Evolutionary conservation across 2,888 invertebrate species (phyloP).

Genomic region (Macrophya annulata): DNA sequence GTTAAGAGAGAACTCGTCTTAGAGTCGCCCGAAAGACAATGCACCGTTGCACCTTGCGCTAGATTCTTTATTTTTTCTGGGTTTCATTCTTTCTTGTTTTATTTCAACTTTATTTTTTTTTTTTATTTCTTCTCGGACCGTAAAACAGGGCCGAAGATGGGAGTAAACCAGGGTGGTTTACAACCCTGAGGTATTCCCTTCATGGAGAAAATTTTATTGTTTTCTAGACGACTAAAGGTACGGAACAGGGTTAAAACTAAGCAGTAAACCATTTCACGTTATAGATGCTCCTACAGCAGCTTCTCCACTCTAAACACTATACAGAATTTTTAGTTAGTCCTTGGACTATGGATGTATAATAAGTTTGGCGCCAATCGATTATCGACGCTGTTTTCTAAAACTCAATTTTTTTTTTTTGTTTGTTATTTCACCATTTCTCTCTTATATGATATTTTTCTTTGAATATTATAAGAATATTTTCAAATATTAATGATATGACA

Average conservation of each 20-base stretch:
- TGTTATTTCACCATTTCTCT: neutral
- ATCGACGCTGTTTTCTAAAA: neutral
- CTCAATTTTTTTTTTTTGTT: too few species aligned
- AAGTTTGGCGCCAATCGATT: conserved; percentile 3
- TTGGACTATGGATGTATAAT: neutral
- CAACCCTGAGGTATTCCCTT: conserved; percentile 34
- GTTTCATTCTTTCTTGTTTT: neutral
- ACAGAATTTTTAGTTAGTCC: neutral
- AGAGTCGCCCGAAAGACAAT: conserved; percentile 49
- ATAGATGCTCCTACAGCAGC: neutral
- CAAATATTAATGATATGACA: conserved; percentile 64
- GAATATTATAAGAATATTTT: neutral
- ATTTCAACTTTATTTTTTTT: neutral
- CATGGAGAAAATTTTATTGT: conserved; percentile 27
- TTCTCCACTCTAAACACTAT: neutral
- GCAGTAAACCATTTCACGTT: conserved; percentile 2
- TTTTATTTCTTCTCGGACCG: neutral
- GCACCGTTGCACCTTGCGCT: conserved; percentile 29
- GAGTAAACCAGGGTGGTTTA: neutral
- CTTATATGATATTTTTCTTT: too few species aligned
- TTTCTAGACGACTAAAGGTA: conserved; percentile 2
- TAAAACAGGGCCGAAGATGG: conserved; percentile 17
- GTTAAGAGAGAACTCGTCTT: conserved; percentile 11
- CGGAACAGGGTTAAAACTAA: neutral
- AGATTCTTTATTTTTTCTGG: neutral